Evolutionary conservation across 2,113 vertebrate species (phyloP), one percentile per base, ranked within the genome.

Genomic region (Papio anubis): DNA sequence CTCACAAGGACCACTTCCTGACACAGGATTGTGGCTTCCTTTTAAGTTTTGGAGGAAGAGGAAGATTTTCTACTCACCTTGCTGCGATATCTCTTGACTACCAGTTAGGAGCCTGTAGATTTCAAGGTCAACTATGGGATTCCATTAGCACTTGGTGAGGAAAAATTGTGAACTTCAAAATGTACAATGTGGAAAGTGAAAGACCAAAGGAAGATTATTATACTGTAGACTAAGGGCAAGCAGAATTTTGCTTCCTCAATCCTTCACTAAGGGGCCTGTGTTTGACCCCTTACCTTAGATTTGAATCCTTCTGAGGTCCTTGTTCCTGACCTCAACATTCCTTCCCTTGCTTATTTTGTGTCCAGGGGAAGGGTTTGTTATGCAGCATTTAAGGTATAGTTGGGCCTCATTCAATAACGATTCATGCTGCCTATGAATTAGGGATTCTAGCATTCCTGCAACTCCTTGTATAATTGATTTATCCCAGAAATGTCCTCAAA

Each of bases 71-170:
- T 50, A 40, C 43, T 94, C 61, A 17, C 75, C 50, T 72, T 73
- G 12, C n/a, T 81, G 23, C 12, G 16, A 40, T 64, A 76, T 80
- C 61, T 90, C 12, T 72, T n/a, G 40, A 43, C 52, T 50, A 45
- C 25, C 18, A 12, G 2, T 83, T 81, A 73, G 20, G 35, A 84
- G 48, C 14, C 45, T 43, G 0, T 27, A 40, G 70, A 35, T 89
- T 94, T 97, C 80, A 72, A 93, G 45, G 45, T 55, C 61, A 72
- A n/a, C 43, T 25, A 59, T 45, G 16, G 45, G 55, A 50, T 79
- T 55, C 35, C 50, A 9, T 38, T 52, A 30, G 68, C 38, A 38
- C 16, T 50, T 27, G 48, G 18, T 35, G 6, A n/a, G 8, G 61
- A 4, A 27, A 50, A 32, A 10, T 25, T 50, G 32, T 64, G 14